Evolutionary conservation across 1,140 invertebrate species (phyloP).

Genomic region (Batillaria attramentaria): DNA sequence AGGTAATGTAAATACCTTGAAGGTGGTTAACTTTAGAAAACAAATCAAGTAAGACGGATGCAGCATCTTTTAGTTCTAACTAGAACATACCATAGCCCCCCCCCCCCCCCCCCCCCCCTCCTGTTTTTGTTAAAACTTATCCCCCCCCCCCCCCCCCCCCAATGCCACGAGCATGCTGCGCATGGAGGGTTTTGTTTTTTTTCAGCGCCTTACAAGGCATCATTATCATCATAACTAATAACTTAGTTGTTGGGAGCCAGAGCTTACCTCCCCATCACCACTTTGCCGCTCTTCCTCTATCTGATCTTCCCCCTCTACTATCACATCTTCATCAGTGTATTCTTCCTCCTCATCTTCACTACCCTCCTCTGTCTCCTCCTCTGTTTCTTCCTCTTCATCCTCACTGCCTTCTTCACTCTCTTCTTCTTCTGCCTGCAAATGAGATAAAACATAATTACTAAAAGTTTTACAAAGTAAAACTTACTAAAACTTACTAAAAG

Average conservation of each 20-base stretch:
- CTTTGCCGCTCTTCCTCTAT: constrained; percentile 68
- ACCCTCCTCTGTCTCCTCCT: constrained; percentile 45
- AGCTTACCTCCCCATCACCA: constrained; percentile 70
- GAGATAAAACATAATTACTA: constrained; percentile 43
- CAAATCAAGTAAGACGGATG: too few relatives aligned
- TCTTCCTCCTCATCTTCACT: constrained; percentile 46
- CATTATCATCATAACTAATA: too few relatives aligned
- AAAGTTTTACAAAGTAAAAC: neutral
- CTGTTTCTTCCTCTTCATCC: constrained; percentile 55
- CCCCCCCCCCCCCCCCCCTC: too few relatives aligned
- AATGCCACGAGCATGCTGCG: too few relatives aligned
- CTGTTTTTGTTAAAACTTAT: too few relatives aligned
- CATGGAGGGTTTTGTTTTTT: too few relatives aligned
- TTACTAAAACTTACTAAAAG: neutral
- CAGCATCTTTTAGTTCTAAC: too few relatives aligned
- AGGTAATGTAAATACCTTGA: too few relatives aligned
- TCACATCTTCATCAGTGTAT: constrained; percentile 57
- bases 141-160: too few relatives aligned
- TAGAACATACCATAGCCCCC: too few relatives aligned
- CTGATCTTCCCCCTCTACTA: constrained; percentile 64
- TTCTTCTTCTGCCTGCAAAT: constrained; percentile 44
- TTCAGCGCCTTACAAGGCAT: too few relatives aligned
- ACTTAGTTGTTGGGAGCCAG: neutral
- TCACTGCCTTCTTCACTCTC: constrained; percentile 61
- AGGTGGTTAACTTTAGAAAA: too few relatives aligned